Evolutionary conservation across 2,888 invertebrate genomes (phyloP).

Genomic region (Parapristionchus giblindavisi): DNA sequence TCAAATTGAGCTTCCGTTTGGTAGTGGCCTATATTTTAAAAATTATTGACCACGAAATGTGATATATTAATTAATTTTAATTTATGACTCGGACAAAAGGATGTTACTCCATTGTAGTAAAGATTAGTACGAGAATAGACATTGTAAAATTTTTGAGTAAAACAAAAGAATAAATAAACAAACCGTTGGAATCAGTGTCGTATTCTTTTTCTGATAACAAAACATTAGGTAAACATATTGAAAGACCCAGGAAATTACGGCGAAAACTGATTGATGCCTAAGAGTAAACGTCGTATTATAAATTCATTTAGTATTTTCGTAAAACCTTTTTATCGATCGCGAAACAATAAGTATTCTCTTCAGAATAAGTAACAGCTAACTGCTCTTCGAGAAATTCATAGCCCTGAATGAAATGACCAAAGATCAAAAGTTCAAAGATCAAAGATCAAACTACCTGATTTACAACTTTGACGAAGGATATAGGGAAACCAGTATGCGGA

Average conservation of each 20-base stretch:
- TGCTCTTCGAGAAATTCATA: slow-evolving; percentile 33
- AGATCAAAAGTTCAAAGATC: background rate
- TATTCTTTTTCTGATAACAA: slow-evolving; percentile 6
- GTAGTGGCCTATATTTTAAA: background rate
- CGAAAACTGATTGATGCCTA: slow-evolving; percentile 18
- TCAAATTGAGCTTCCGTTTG: slow-evolving; percentile 14
- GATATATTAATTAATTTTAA: too few relatives aligned
- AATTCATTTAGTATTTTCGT: background rate
- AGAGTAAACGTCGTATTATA: background rate
- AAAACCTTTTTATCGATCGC: slow-evolving; percentile 18
- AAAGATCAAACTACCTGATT: background rate
- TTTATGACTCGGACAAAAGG: too few relatives aligned
- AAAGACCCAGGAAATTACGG: slow-evolving; percentile 14
- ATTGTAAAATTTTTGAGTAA: background rate
- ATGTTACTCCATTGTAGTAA: too few relatives aligned
- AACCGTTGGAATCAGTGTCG: slow-evolving; percentile 19
- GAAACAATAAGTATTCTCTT: slow-evolving; percentile 6
- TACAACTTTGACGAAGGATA: slow-evolving; percentile 19
- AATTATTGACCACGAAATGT: background rate
- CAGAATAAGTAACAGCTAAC: background rate
- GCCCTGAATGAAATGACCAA: background rate
- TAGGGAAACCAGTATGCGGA: slow-evolving; percentile 2
- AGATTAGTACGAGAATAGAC: background rate
- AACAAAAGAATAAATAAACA: background rate
- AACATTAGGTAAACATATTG: slow-evolving; percentile 13